Evolutionary conservation across 2,797 vertebrate genomes (phyloP).

Genomic region (Mus caroli): DNA sequence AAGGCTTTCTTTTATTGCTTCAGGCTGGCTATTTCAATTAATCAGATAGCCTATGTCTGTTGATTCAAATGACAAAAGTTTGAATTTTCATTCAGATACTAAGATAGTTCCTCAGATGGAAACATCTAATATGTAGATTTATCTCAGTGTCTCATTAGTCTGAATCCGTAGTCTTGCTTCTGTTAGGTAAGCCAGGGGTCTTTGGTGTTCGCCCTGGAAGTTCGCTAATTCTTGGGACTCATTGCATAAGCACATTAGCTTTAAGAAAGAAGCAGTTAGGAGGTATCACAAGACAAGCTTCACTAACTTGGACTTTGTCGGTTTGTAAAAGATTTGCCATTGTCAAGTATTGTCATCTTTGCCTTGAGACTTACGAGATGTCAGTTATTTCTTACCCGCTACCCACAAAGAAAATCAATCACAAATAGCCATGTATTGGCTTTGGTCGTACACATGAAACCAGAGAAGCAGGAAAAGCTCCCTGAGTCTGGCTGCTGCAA

Average conservation of each 20-base stretch:
- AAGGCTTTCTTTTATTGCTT: background rate
- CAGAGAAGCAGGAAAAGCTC: background rate
- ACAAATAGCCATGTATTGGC: background rate
- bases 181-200: background rate
- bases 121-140: background rate
- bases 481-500: background rate
- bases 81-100: background rate
- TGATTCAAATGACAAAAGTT: conserved; percentile 10
- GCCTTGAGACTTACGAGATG: background rate
- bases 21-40: background rate
- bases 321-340: conserved; percentile 22
- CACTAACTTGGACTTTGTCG: background rate
- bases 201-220: background rate
- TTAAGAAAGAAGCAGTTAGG: background rate
- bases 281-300: background rate
- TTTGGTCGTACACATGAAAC: background rate
- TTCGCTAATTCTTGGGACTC: background rate
- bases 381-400: background rate
- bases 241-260: background rate
- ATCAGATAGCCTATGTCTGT: background rate
- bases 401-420: background rate
- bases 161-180: background rate
- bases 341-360: conserved; percentile 51
- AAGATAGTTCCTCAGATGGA: background rate
- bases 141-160: background rate